These are phyloP conservation scores for Cacoxenus indagator DNA, from an alignment of 2,888 invertebrate species.

Conservation along the genomic window DNA sequence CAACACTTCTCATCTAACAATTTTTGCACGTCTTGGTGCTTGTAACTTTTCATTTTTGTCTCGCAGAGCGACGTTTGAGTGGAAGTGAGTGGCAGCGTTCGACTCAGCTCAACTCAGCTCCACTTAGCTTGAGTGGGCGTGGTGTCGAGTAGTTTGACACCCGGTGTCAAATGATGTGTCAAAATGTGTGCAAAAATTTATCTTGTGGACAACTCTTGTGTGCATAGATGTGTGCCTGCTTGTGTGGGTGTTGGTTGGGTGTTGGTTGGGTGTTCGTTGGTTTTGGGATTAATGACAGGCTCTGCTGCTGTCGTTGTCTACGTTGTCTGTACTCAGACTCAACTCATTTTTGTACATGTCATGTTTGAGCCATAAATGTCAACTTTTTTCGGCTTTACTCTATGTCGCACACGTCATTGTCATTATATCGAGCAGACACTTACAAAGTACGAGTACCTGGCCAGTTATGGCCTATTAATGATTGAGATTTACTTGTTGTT, in stretches of 20 bases:
- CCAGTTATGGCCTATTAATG: conserved; percentile 19
- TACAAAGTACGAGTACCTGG: background rate
- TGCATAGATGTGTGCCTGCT: conserved; percentile 7
- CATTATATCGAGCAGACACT: conserved; percentile 35
- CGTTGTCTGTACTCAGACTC: background rate
- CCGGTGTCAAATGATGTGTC: conserved; percentile 66
- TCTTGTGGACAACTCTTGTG: conserved; percentile 37
- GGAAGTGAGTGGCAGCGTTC: background rate
- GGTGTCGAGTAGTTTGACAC: conserved; percentile 45
- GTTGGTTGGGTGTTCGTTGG: too few species aligned
- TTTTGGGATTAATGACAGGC: conserved; percentile 48
- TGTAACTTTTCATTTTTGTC: conserved; percentile 57
- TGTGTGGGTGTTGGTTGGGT: background rate
- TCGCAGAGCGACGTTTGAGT: conserved; percentile 29
- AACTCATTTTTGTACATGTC: conserved; percentile 40
- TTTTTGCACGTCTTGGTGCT: conserved; percentile 18
- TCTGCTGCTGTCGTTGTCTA: conserved; percentile 21
- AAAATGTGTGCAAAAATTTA: conserved; percentile 60
- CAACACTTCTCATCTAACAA: background rate
- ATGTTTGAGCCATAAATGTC: conserved; percentile 60
- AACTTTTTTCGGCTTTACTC: conserved; percentile 44
- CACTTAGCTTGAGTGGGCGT: background rate
- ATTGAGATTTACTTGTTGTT: background rate
- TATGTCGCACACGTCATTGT: conserved; percentile 36
- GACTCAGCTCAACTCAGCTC: too few species aligned